phyloP scores from a whole-genome alignment of 2,797 vertebrate genomes.

The Hypotaenidia okinawae region DNA sequence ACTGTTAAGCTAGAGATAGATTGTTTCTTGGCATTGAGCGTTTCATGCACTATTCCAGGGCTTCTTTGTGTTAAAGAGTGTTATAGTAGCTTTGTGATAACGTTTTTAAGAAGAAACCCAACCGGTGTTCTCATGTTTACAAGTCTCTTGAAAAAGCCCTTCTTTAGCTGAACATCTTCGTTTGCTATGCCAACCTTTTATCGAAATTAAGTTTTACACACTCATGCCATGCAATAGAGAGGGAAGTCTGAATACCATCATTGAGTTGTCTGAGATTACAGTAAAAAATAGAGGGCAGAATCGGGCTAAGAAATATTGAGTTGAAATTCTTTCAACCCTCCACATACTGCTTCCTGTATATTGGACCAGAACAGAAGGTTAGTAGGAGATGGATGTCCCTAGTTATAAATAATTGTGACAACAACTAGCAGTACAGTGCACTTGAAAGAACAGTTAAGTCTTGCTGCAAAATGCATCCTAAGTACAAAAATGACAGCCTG shows the following conservation, averaged over 20 bases:
- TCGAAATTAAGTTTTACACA: background rate
- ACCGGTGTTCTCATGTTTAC: background rate
- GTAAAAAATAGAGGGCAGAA: conserved; percentile 40
- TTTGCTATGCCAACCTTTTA: background rate
- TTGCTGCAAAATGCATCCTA: conserved; percentile 44
- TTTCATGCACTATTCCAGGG: background rate
- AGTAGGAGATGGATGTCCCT: conserved; percentile 68
- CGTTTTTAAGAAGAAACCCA: background rate
- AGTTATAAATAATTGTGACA: conserved; percentile 70
- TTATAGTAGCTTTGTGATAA: background rate
- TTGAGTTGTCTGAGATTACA: background rate
- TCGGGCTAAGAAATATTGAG: background rate
- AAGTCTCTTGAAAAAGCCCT: background rate
- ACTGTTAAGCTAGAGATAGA: background rate
- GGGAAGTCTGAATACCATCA: background rate
- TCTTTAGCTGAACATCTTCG: background rate
- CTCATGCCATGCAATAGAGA: background rate
- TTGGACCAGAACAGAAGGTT: conserved; percentile 71
- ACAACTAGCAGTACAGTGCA: conserved; percentile 61
- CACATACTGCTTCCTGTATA: conserved; percentile 33
- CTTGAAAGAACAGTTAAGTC: conserved; percentile 57
- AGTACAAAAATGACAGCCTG: conserved; percentile 49
- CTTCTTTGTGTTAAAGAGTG: background rate
- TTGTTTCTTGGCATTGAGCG: background rate
- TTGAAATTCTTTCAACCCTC: conserved; percentile 13